Percentiles rank a stretch among this genome's conserved stretches.
phyloP scores from a whole-genome alignment of 2,888 invertebrate species.

The Pimpla rufipes region DNA sequence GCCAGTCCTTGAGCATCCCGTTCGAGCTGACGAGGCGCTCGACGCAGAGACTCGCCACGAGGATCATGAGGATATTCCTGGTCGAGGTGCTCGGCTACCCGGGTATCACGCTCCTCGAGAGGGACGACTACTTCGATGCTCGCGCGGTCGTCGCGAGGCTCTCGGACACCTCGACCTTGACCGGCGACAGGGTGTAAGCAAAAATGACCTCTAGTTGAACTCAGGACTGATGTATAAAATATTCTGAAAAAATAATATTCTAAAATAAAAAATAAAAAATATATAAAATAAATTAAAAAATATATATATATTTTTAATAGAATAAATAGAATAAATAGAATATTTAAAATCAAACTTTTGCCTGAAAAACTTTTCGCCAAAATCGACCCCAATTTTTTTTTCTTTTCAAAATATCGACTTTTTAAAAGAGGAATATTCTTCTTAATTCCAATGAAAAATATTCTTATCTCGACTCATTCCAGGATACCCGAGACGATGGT shows the following conservation, averaged over 20 bases:
- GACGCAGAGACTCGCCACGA: conserved; percentile 87
- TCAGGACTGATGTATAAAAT: too few relatives aligned
- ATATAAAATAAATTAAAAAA: too few relatives aligned
- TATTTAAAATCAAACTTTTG: too few relatives aligned
- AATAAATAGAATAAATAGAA: too few relatives aligned
- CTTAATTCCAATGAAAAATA: too few relatives aligned
- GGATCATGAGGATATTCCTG: conserved; percentile 88
- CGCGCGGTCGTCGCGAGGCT: conserved; percentile 82
- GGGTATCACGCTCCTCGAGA: conserved; percentile 83
- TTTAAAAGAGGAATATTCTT: not conserved
- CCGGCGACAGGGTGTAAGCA: conserved; percentile 77
- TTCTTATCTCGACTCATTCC: too few relatives aligned
- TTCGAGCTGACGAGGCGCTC: conserved; percentile 87
- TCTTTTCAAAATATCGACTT: too few relatives aligned
- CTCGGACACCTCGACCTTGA: conserved; percentile 72
- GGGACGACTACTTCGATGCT: conserved; percentile 85
- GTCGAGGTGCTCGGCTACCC: conserved; percentile 86
- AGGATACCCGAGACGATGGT: conserved; percentile 87
- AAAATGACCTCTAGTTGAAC: not conserved
- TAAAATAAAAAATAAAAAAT: too few relatives aligned
- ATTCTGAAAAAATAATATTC: too few relatives aligned
- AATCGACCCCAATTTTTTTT: too few relatives aligned
- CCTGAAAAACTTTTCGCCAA: too few relatives aligned
- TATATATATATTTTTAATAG: too few relatives aligned
- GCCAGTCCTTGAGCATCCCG: conserved; percentile 84